phyloP scores from a whole-genome alignment of 2,797 vertebrate genomes.

The Acanthornis magna region DNA sequence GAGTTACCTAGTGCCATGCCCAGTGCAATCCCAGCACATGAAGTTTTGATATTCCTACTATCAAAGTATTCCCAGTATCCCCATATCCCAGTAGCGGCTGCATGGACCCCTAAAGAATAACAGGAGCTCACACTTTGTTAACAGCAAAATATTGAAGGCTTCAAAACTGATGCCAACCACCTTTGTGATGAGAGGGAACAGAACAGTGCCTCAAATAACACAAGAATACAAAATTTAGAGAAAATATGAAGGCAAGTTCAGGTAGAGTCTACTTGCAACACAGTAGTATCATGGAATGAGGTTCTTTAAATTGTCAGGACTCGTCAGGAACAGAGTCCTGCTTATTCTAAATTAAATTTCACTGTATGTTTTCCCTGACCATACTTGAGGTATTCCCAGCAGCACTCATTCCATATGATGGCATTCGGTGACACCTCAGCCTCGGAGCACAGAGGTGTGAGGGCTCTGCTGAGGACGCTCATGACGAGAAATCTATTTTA shows the following conservation, averaged over 20 bases:
- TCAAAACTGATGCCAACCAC: neutral
- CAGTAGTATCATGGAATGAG: neutral
- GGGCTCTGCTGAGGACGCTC: fast-evolving
- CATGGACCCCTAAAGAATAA: neutral
- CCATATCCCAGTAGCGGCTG: neutral
- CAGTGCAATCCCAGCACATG: fast-evolving
- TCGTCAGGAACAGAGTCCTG: neutral
- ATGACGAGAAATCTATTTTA: neutral
- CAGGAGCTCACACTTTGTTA: neutral
- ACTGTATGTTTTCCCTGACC: neutral
- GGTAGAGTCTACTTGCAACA: neutral
- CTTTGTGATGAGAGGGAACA: neutral
- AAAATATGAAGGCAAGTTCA: neutral
- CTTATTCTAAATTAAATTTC: neutral
- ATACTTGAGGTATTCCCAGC: neutral
- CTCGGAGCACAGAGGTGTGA: neutral
- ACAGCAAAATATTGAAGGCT: neutral
- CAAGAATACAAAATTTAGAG: neutral
- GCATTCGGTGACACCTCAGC: neutral
- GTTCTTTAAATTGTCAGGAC: neutral
- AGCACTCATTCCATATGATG: neutral
- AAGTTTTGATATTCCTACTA: neutral
- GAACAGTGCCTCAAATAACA: neutral
- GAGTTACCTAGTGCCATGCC: neutral
- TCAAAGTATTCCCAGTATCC: too few species aligned